A percentile compares a stretch with the other conserved stretches of the same genome.
Conservation (phyloP, 2,113 vertebrate species). For the Alces alces region DNA sequence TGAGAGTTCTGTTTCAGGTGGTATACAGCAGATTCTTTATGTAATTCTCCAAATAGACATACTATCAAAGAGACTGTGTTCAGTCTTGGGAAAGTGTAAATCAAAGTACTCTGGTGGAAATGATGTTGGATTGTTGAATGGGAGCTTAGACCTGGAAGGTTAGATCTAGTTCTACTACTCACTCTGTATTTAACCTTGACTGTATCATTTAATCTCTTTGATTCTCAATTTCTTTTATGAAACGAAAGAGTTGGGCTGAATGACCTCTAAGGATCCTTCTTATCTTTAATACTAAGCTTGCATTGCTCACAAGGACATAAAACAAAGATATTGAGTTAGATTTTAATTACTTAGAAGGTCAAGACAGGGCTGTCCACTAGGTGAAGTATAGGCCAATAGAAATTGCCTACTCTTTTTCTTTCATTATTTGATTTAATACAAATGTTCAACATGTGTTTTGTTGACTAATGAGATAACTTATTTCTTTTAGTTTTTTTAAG, state of each 20-base stretch:
- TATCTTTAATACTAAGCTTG: not conserved
- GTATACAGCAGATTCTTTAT: not conserved
- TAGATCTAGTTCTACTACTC: not conserved
- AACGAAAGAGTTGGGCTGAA: not conserved
- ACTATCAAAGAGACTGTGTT: not conserved
- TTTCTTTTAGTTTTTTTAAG: not conserved
- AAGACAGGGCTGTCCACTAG: not conserved
- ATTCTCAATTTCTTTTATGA: not conserved
- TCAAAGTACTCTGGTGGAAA: not conserved
- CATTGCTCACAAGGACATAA: not conserved
- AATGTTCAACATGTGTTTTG: not conserved
- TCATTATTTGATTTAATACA: conserved; percentile 16
- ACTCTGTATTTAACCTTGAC: conserved; percentile 12
- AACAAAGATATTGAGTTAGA: conserved; percentile 10
- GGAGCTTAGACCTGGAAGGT: not conserved
- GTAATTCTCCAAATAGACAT: not conserved
- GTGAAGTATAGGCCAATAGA: not conserved
- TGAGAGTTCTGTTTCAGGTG: conserved; percentile 16
- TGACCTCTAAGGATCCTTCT: not conserved
- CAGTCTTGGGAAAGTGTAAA: not conserved
- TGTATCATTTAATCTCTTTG: not conserved
- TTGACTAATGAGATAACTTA: not conserved
- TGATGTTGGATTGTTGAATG: not conserved
- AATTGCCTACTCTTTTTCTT: not conserved
- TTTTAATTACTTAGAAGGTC: conserved; percentile 4